Base-by-base conservation (phyloP, 2,888 invertebrate species). In the Aporophyla nigra region DNA sequence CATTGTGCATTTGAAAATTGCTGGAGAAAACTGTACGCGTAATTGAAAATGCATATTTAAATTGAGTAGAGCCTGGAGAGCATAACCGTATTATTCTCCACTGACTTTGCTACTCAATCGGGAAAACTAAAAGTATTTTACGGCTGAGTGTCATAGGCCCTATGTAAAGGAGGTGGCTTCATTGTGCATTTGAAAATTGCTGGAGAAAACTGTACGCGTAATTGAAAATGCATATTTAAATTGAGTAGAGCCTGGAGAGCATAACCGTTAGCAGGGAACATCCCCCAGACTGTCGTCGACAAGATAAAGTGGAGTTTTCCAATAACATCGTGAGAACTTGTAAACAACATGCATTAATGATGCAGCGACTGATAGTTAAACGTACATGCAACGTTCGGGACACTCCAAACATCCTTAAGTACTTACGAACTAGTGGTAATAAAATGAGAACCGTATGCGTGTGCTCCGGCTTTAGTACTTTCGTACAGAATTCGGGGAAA, bases 271-370 rank as follows among this genome's bases (percentile, higher is more conserved):
- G 58, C 54, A 19, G 19, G 12, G 21, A 74, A 69, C 59, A 66
- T 54, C 16, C 40, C 56, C 63, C n/a, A 33, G 74, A 74, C 65
- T 62, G 27, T 54, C 66, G 65, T 63, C 49, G 54, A 75, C 65
- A 33, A 81, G 77, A 76, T 84, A 79, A 78, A 87, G 58, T 80
- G 71, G 76, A 85, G 83, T 84, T 85, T 86, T 82, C 83, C 78
- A 80, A 87, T 86, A 87, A 83, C 78, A 82, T 61, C 81, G 65
- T 78, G 76, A 80, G 80, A 87, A 86, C 84, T 87, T 78, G 85
- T 86, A 83, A 87, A 87, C 84, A 87, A 84, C 81, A 72, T 83
- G 83, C 86, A 86, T 86, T 85, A 87, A 83, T 83, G 85, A 86
- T 87, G 87, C 87, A 86, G 76, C 80, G 77, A 74, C 78, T 76